phyloP scores from a whole-genome alignment of 2,113 vertebrate species.

The Rhagologus leucostigma region DNA sequence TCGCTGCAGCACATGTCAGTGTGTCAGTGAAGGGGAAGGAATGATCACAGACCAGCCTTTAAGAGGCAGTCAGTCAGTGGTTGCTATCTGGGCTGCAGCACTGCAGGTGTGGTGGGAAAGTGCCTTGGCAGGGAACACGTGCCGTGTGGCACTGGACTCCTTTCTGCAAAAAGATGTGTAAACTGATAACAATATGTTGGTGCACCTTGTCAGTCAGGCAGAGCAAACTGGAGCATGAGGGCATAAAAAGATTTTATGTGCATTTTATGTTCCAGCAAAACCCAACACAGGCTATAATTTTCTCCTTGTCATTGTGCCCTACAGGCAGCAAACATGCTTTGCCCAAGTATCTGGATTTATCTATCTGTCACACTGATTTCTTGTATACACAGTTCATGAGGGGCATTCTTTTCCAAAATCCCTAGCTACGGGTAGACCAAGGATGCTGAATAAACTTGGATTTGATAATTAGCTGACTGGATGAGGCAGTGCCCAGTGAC shows the following conservation, averaged over 20 bases:
- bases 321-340: slow-evolving; percentile 13
- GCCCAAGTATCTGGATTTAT: slow-evolving; percentile 23
- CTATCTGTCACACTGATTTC: neutral
- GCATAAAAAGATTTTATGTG: slow-evolving; percentile 3
- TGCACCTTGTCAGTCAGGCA: slow-evolving; percentile 22
- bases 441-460: neutral
- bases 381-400: neutral
- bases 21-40: neutral
- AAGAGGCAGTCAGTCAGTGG: neutral
- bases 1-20: neutral
- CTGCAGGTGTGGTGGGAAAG: neutral
- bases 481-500: neutral
- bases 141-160: neutral
- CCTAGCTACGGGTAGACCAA: neutral
- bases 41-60: neutral
- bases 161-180: neutral
- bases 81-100: neutral
- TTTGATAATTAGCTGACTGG: neutral
- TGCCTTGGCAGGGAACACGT: neutral
- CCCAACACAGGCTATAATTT: slow-evolving; percentile 24
- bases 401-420: neutral
- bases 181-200: neutral
- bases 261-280: slow-evolving; percentile 20
- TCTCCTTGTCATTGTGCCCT: slow-evolving; percentile 31
- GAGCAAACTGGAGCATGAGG: neutral